Conservation (phyloP, 2,113 vertebrate species). For the Dicerorhinus sumatrensis region DNA sequence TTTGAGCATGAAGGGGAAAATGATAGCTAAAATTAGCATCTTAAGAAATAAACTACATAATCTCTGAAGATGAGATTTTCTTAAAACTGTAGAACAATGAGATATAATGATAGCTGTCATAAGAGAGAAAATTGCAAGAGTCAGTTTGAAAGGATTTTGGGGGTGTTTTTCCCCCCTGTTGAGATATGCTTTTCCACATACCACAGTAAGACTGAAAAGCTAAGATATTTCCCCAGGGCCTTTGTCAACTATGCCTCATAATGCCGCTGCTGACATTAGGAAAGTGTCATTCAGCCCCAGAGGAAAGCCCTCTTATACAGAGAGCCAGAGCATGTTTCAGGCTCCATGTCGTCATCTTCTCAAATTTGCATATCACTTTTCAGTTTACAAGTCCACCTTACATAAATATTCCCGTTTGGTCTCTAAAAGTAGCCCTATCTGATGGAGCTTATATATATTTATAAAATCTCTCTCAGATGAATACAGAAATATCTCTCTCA, state of each 20-base stretch:
- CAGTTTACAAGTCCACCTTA: not conserved
- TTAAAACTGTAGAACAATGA: slow-evolving; percentile 70
- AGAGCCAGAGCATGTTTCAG: not conserved
- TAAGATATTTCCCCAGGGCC: slow-evolving; percentile 15
- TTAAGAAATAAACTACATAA: slow-evolving; percentile 69
- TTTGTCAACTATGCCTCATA: not conserved
- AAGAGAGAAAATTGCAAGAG: slow-evolving; percentile 59
- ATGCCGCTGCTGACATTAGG: not conserved
- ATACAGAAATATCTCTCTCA: not conserved
- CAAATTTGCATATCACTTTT: not conserved
- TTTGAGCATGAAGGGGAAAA: slow-evolving; percentile 53
- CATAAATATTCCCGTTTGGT: not conserved
- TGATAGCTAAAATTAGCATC: slow-evolving; percentile 67
- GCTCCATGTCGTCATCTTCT: not conserved
- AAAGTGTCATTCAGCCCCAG: not conserved
- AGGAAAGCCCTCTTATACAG: not conserved
- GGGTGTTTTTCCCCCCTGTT: not conserved
- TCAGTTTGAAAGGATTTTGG: slow-evolving; percentile 39
- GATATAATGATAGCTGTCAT: slow-evolving; percentile 57
- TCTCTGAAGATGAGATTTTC: slow-evolving; percentile 70
- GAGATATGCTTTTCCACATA: slow-evolving; percentile 55
- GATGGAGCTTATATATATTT: not conserved
- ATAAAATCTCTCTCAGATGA: slow-evolving; percentile 26
- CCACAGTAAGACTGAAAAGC: not conserved
- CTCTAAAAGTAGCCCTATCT: slow-evolving; percentile 10